Conservation (phyloP, 2,113 vertebrate genomes). For the Eolophus roseicapilla region DNA sequence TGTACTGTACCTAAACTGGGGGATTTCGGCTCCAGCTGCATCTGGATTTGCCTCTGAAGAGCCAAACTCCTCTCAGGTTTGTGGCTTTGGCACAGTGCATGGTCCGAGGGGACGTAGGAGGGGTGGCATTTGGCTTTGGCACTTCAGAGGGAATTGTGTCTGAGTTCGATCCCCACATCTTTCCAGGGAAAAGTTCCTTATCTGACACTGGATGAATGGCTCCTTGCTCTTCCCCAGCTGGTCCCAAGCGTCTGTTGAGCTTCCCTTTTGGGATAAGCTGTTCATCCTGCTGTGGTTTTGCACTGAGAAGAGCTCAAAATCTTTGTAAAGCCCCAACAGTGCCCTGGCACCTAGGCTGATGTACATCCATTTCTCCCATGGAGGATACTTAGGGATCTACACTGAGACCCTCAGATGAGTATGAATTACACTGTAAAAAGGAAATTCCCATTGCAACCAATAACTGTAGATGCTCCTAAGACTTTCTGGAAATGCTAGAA, state of each 20-base stretch:
- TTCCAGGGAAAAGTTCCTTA: not conserved
- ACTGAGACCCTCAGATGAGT: not conserved
- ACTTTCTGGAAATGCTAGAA: not conserved
- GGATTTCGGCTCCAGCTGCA: not conserved
- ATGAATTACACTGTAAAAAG: not conserved
- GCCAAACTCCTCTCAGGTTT: not conserved
- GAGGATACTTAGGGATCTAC: not conserved
- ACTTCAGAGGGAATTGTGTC: not conserved
- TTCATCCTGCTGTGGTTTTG: not conserved
- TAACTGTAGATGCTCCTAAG: not conserved
- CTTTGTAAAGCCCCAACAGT: not conserved
- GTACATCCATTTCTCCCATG: not conserved
- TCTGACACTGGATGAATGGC: not conserved
- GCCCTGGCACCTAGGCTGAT: not conserved
- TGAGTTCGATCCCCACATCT: not conserved
- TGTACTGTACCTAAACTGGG: no score
- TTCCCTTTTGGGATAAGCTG: rapidly evolving
- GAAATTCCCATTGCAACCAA: not conserved
- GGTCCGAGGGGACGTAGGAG: not conserved
- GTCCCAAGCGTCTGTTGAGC: not conserved
- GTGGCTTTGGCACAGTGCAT: not conserved
- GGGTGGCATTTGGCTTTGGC: not conserved
- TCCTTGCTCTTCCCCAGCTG: not conserved
- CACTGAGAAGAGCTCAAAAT: not conserved
- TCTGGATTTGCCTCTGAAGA: not conserved